These are phyloP conservation scores for Alouatta palliata DNA, from an alignment of 2,113 vertebrate species.

Conservation along the genomic window DNA sequence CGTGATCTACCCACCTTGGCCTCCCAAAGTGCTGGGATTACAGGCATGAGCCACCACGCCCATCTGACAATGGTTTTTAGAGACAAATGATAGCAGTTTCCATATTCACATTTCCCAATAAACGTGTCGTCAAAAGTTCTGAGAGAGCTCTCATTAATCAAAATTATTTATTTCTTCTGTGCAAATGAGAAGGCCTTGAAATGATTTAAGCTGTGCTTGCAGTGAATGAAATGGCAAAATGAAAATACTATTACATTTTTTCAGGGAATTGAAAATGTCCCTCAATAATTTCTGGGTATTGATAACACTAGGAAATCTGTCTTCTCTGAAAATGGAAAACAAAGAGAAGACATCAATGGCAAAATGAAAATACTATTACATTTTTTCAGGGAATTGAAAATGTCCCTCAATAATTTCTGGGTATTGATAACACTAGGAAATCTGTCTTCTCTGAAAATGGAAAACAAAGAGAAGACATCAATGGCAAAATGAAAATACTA, in stretches of 20 bases:
- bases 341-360: not conserved
- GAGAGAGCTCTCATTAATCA: slow-evolving; percentile 47
- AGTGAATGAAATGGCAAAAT: not conserved
- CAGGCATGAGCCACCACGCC: too few species aligned
- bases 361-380: slow-evolving; percentile 32
- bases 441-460: not conserved
- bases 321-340: not conserved
- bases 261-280: not conserved
- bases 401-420: not conserved
- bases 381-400: not conserved
- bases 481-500: slow-evolving; percentile 35
- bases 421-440: not conserved
- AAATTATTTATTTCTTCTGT: slow-evolving; percentile 48
- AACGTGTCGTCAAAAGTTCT: slow-evolving; percentile 50
- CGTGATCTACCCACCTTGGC: too few species aligned
- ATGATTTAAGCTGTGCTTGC: not conserved
- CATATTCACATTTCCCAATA: slow-evolving; percentile 62
- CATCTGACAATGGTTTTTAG: slow-evolving; percentile 44
- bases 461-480: not conserved
- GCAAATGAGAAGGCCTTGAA: slow-evolving; percentile 52
- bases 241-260: slow-evolving; percentile 23
- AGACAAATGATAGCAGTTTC: slow-evolving; percentile 59
- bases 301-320: not conserved
- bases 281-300: not conserved
- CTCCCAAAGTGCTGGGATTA: too few species aligned